phyloP scores from a whole-genome alignment of 2,888 invertebrate genomes.

The Agonum fuliginosum region DNA sequence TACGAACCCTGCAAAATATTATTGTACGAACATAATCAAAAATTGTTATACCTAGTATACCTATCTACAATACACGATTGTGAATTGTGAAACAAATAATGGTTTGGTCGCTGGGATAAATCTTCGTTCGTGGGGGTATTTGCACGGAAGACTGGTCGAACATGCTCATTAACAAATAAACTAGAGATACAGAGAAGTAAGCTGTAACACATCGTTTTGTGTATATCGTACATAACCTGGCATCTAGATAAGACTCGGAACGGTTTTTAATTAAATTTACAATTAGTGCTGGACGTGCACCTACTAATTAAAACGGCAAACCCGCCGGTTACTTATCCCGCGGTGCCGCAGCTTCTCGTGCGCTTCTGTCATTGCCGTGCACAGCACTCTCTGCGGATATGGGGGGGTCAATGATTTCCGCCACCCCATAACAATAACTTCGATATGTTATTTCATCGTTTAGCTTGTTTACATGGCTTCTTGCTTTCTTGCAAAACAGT shows the following conservation, averaged over 20 bases:
- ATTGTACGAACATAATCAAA: too few species aligned
- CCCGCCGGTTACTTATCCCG: slow-evolving; percentile 46
- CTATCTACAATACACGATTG: too few species aligned
- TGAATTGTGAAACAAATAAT: too few species aligned
- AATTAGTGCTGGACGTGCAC: slow-evolving; percentile 71
- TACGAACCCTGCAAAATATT: too few species aligned
- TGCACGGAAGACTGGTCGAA: slow-evolving; percentile 41
- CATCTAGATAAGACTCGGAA: slow-evolving; percentile 62
- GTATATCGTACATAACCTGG: slow-evolving; percentile 41
- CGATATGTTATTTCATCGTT: too few species aligned
- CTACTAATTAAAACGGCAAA: slow-evolving; percentile 71
- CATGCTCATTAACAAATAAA: slow-evolving; percentile 51
- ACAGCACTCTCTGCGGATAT: not conserved
- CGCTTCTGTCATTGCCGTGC: slow-evolving; percentile 21
- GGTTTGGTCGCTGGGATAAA: not conserved
- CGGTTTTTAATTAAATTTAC: slow-evolving; percentile 72
- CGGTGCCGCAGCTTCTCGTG: slow-evolving; percentile 7
- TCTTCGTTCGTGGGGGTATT: not conserved
- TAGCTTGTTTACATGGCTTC: too few species aligned
- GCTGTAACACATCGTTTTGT: slow-evolving; percentile 50
- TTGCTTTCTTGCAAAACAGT: too few species aligned
- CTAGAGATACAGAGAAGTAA: slow-evolving; percentile 44
- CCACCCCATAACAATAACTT: not conserved
- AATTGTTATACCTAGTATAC: too few species aligned
- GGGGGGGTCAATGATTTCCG: too few species aligned